Conservation (phyloP, 2,797 vertebrate genomes). For the Neomorphus geoffroyi region DNA sequence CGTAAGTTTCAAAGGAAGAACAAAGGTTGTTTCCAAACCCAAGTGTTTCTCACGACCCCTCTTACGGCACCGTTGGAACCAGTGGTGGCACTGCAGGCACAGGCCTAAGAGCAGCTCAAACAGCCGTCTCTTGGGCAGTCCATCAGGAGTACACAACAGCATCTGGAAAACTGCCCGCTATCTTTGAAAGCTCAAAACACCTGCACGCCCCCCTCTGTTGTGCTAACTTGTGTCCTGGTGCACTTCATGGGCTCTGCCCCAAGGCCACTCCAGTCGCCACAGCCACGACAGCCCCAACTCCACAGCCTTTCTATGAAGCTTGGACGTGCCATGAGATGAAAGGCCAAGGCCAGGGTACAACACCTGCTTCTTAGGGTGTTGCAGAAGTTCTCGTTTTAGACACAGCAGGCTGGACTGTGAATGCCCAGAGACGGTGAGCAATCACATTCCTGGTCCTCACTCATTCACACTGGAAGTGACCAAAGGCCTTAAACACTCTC, state of each 20-base stretch:
- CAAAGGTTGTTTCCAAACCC: background rate
- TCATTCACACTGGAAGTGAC: background rate
- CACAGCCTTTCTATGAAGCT: background rate
- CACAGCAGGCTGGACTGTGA: background rate
- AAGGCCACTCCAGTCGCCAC: background rate
- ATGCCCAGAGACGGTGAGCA: background rate
- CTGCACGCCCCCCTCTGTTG: accelerated
- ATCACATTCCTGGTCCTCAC: background rate
- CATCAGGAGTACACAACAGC: accelerated
- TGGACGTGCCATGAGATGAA: background rate
- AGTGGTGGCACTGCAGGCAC: background rate
- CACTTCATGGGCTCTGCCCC: background rate
- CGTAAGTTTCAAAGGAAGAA: background rate
- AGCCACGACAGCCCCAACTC: background rate
- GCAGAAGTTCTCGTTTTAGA: background rate
- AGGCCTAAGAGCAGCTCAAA: background rate
- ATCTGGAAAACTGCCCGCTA: background rate
- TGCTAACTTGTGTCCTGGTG: background rate
- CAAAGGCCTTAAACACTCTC: background rate
- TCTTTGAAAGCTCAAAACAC: background rate
- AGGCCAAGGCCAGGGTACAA: too few species aligned
- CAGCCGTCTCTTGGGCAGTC: accelerated
- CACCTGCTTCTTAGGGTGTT: accelerated
- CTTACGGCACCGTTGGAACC: background rate
- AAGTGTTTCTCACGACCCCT: background rate